A percentile compares a stretch with the other conserved stretches of the same genome.
Evolutionary conservation across 2,888 invertebrate species (phyloP).

Genomic region (Mongoloraphidia duomilia): DNA sequence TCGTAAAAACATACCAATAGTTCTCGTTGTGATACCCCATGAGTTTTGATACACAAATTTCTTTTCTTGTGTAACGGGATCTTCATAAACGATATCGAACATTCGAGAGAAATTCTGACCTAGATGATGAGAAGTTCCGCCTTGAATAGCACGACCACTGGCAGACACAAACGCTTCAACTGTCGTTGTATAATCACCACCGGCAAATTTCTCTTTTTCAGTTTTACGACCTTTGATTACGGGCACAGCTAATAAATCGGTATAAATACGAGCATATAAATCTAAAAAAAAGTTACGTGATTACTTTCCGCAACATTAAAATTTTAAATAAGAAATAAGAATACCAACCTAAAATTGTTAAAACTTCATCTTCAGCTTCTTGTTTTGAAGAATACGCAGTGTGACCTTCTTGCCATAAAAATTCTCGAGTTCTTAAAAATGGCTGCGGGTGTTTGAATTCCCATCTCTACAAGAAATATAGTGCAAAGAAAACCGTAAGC

Average conservation of each 20-base stretch:
- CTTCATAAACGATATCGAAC: constrained; percentile 94
- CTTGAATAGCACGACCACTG: constrained; percentile 88
- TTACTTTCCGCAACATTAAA: background rate
- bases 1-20: constrained; percentile 50
- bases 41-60: constrained; percentile 92
- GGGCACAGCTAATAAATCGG: constrained; percentile 82
- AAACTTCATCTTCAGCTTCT: constrained; percentile 84
- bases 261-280: constrained; percentile 82
- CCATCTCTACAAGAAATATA: constrained; percentile 62
- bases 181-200: constrained; percentile 92
- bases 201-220: constrained; percentile 98
- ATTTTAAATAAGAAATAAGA: background rate
- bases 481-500: no score
- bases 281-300: constrained; percentile 34
- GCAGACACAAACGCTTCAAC: constrained; percentile 92
- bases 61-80: constrained; percentile 80
- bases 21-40: constrained; percentile 95
- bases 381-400: constrained; percentile 74
- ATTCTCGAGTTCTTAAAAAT: constrained; percentile 93
- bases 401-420: constrained; percentile 99
- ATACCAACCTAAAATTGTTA: constrained; percentile 46
- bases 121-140: constrained; percentile 94
- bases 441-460: constrained; percentile 99
- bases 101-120: constrained; percentile 99
- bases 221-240: constrained; percentile 93